Evolutionary conservation across 2,113 vertebrate genomes (phyloP), one percentile per base, ranked within the genome.

Genomic region (Bostrychus sinensis): DNA sequence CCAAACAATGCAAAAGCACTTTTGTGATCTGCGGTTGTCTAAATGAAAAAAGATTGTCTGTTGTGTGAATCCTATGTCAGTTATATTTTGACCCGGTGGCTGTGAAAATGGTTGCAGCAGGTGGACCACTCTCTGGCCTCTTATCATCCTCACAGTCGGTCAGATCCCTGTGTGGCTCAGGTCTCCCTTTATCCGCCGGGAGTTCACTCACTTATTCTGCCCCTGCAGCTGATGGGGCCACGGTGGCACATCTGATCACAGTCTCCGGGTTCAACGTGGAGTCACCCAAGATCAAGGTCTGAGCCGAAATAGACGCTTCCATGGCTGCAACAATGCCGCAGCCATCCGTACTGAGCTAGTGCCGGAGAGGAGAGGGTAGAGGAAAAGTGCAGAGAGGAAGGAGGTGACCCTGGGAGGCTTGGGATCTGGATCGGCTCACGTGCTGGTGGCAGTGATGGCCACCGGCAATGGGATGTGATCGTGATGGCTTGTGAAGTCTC

Each of bases 321-420:
- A 50, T 70, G 59, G 75, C 75, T 80, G 82, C 65, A 56, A 64
- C 30, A 62, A 78, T 86, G 86, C 85, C 86, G 85, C 85, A 80
- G 63, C 69, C 73, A 70, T 50, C 63, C 8, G 26, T 17, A 74
- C 77, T 55, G 45, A n/a, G n/a, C n/a, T n/a, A 8, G 67, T 22
- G 46, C 62, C 48, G 68, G 39, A 77, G 65, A 61, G 66, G 17
- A 53, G 43, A 48, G 45, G 39, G 7, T 19, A 42, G n/a, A 42
- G 42, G 9, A 22, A 3, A 19, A 22, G 8, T 2, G 7, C 16
- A 7, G 61, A 69, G 75, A 61, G 74, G 77, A 66, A 59, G 70
- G 77, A 85, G 83, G 83, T 83, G 81, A 87, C 69, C 71, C 69
- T 20, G 56, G 62, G 85, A 78, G 67, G 50, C 70, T 69, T 43